Evolutionary conservation across 2,797 vertebrate genomes (phyloP), one percentile per base, ranked within the genome.

Genomic region (Pelodytes ibericus): DNA sequence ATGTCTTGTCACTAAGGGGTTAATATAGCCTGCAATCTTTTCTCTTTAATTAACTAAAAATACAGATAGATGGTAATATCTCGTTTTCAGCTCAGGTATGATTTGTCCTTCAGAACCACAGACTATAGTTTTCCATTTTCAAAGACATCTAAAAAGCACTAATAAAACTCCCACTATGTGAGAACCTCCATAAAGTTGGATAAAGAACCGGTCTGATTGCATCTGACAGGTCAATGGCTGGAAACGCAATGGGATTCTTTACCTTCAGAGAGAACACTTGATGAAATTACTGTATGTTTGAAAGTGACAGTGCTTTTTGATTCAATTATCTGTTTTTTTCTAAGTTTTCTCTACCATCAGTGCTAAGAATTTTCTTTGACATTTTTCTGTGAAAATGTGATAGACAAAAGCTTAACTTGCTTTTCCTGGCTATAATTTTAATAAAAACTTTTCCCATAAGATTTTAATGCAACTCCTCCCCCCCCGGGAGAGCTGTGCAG

Each of bases 221-320:
- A 68, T 79, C 56, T 79, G 71, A 69, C 76, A 79, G 71, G 76
- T 73, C 71, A 79, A 47, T 68, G 76, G 76, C 71, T 61, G 68
- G 70, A 72, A 68, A 62, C 31, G 56, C 64, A 29, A n/a, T 30
- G 61, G 71, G 70, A 15, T 73, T 62, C 63, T 69, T 68, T 79
- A 64, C 70, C 66, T 79, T 73, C 63, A 68, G 70, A 73, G 71
- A 69, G 64, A 79, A 68, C 76, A 62, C 76, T 73, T 69, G 71
- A 79, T 73, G 57, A 79, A 79, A 79, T 79, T 73, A 79, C 71
- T 73, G 76, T 69, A 60, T 68, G 76, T 73, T 73, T 67, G 76
- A 79, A 67, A 79, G 71, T 69, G 76, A 79, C 76, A 79, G 71
- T 16, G 71, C 76, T 79, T 79, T 71, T 79, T 79, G 70, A 73